phyloP scores from a whole-genome alignment of 2,888 invertebrate species.

The Thalpophila matura region DNA sequence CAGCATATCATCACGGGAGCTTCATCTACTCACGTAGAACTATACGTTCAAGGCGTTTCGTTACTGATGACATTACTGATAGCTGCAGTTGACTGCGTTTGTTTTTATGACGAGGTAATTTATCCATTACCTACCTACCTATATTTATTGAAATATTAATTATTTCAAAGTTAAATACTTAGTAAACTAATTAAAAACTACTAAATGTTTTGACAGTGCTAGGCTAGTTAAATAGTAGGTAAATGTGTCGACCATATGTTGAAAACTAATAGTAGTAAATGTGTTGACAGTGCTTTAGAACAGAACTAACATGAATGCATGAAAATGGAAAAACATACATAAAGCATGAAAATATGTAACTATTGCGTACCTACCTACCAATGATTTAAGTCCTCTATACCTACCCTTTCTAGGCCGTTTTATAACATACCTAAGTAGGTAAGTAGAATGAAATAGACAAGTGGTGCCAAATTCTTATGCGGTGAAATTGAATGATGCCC shows the following conservation, averaged over 20 bases:
- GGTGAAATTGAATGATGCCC: too few relatives aligned
- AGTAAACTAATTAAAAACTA: conserved; percentile 6
- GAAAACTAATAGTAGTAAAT: neutral
- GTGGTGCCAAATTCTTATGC: too few relatives aligned
- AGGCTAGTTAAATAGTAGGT: too few relatives aligned
- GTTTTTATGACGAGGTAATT: conserved; percentile 87
- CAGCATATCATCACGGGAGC: conserved; percentile 68
- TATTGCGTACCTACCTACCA: too few relatives aligned
- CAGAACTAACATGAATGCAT: conserved; percentile 14
- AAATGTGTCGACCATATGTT: too few relatives aligned
- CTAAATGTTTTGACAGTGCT: neutral
- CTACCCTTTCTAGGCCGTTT: too few relatives aligned
- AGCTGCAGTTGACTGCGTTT: conserved; percentile 80
- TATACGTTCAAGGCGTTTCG: conserved; percentile 78
- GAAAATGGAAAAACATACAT: neutral
- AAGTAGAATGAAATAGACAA: too few relatives aligned
- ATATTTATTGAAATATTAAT: conserved; percentile 5
- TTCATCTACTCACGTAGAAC: conserved; percentile 70
- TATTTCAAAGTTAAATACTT: conserved; percentile 13
- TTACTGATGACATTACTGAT: conserved; percentile 75
- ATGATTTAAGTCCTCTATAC: too few relatives aligned
- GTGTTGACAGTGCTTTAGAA: neutral
- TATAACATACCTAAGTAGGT: too few relatives aligned
- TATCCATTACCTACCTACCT: too few relatives aligned
- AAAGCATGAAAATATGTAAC: too few relatives aligned